Conservation (phyloP, 1,140 invertebrate genomes). For the Aphis gossypii region DNA sequence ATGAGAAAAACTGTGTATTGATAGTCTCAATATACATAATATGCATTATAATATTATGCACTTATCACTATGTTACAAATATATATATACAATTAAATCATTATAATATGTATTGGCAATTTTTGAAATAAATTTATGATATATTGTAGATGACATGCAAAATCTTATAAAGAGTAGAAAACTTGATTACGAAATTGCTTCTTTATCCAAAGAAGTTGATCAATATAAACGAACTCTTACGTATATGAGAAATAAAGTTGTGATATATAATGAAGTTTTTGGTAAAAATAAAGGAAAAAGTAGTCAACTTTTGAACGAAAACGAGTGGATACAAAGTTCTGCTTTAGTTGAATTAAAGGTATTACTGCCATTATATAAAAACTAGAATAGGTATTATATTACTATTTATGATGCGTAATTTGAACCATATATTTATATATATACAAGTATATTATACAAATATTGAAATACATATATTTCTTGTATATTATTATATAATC, state of each 20-base stretch:
- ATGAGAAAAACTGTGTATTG: background rate
- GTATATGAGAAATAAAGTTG: background rate
- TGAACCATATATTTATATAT: background rate
- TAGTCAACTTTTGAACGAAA: constrained; percentile 33
- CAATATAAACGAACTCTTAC: background rate
- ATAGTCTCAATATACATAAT: background rate
- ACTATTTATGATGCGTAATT: background rate
- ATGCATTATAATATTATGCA: background rate
- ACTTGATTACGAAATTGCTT: background rate
- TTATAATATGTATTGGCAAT: background rate
- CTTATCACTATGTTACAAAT: background rate
- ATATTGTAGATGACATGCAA: background rate
- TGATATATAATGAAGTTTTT: background rate
- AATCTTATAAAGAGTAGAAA: background rate
- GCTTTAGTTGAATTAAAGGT: constrained; percentile 16
- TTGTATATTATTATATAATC: background rate
- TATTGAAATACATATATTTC: background rate
- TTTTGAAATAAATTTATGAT: background rate
- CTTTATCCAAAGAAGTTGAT: background rate
- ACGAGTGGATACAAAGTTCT: constrained; percentile 36
- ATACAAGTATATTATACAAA: no score
- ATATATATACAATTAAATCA: background rate
- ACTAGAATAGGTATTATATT: no score
- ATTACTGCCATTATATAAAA: background rate
- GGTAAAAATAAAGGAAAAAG: background rate